These are phyloP conservation scores for Gymnorhina tibicen DNA, from an alignment of 2,113 vertebrate genomes.

Conservation along the genomic window DNA sequence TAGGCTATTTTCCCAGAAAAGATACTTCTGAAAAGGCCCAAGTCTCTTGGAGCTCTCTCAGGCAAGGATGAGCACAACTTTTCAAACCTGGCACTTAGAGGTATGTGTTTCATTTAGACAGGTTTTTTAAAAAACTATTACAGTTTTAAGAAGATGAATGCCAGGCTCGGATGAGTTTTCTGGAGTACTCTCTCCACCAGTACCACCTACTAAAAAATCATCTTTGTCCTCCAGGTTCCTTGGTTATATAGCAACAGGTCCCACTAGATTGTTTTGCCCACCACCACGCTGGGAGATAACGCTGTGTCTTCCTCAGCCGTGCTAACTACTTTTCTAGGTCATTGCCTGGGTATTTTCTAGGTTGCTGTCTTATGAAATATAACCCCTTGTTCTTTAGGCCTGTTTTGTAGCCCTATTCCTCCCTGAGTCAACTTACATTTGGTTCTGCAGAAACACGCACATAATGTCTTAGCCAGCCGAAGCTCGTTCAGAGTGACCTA, in stretches of 20 bases:
- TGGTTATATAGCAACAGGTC: neutral
- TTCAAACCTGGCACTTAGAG: neutral
- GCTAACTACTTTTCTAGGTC: neutral
- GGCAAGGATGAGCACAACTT: neutral
- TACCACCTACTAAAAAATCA: neutral
- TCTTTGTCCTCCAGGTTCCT: neutral
- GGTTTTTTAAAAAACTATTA: neutral
- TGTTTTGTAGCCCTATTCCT: neutral
- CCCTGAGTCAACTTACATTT: neutral
- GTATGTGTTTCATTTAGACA: neutral
- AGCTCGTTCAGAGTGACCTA: neutral
- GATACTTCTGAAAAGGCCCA: neutral
- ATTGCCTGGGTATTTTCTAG: neutral
- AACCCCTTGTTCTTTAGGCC: neutral
- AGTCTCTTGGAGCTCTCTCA: neutral
- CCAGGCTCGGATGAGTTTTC: neutral
- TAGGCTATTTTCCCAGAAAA: neutral
- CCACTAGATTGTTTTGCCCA: neutral
- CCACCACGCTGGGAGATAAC: neutral
- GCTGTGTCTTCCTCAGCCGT: neutral
- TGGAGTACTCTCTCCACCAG: neutral
- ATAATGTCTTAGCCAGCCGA: neutral
- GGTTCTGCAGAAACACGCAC: neutral
- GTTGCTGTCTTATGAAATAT: neutral
- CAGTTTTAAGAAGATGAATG: neutral